Evolutionary conservation across 2,797 vertebrate genomes (phyloP).

Genomic region (Garrulus glandarius): DNA sequence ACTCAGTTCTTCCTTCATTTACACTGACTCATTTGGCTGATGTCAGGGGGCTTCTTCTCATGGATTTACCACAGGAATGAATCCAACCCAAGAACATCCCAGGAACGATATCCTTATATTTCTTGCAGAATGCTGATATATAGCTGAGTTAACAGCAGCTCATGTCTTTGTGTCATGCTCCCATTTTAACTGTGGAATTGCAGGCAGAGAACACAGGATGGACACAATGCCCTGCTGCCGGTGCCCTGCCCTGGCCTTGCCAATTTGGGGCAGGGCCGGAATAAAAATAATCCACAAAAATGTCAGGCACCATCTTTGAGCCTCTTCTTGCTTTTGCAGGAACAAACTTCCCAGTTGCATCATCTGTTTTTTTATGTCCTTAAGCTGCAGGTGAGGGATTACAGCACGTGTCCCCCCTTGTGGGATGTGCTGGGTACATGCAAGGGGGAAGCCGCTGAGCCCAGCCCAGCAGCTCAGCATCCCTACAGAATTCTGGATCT

Average conservation of each 20-base stretch:
- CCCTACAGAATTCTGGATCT: neutral
- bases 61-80: neutral
- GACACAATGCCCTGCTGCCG: rapidly evolving
- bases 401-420: neutral
- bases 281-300: neutral
- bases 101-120: neutral
- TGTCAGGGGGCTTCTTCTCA: neutral
- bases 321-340: neutral
- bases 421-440: rapidly evolving
- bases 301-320: neutral
- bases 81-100: neutral
- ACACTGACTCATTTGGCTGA: neutral
- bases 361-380: neutral
- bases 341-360: neutral
- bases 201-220: neutral
- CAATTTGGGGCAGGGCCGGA: neutral
- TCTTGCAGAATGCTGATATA: neutral
- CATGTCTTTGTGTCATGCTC: neutral
- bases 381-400: neutral
- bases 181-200: neutral
- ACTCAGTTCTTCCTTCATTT: neutral
- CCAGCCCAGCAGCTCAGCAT: neutral
- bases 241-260: neutral
- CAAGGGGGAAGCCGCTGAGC: neutral
- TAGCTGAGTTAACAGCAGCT: neutral